phyloP scores from a whole-genome alignment of 2,797 vertebrate species.

The Florisuga fusca region DNA sequence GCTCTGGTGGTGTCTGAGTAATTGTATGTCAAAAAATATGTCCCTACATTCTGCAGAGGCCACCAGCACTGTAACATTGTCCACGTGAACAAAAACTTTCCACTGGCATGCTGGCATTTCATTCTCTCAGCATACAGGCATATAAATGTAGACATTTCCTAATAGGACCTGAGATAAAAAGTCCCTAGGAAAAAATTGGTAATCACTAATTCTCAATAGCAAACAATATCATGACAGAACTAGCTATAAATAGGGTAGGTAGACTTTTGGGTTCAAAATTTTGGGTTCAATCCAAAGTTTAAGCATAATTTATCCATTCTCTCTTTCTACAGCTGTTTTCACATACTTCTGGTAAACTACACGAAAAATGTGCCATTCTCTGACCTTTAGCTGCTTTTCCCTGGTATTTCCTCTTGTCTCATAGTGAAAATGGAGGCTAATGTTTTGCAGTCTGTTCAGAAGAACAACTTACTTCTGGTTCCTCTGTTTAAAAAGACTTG shows the following conservation, averaged over 20 bases:
- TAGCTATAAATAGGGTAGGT: constrained; percentile 50
- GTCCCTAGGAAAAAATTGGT: neutral
- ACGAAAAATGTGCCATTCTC: constrained; percentile 29
- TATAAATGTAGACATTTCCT: neutral
- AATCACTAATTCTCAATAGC: neutral
- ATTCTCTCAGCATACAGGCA: neutral
- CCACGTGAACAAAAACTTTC: constrained; percentile 8
- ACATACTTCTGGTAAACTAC: constrained; percentile 33
- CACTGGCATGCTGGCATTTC: neutral
- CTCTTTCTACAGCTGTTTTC: constrained; percentile 25
- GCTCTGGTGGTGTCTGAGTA: neutral
- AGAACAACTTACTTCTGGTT: neutral
- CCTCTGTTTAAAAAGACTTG: neutral
- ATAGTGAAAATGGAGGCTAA: constrained; percentile 33
- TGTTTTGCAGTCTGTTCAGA: constrained; percentile 3
- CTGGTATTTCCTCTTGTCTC: constrained; percentile 56
- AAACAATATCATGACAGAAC: constrained; percentile 7
- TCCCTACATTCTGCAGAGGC: neutral
- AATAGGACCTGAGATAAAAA: neutral
- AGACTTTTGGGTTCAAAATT: constrained; percentile 4
- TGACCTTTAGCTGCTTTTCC: constrained; percentile 47
- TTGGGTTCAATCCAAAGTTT: constrained; percentile 44
- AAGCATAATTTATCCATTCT: constrained; percentile 35
- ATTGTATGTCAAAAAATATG: neutral
- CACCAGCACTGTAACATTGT: neutral